Evolutionary conservation across 2,113 vertebrate species (phyloP), one percentile per base, ranked within the genome.

Genomic region (Laticauda colubrina): DNA sequence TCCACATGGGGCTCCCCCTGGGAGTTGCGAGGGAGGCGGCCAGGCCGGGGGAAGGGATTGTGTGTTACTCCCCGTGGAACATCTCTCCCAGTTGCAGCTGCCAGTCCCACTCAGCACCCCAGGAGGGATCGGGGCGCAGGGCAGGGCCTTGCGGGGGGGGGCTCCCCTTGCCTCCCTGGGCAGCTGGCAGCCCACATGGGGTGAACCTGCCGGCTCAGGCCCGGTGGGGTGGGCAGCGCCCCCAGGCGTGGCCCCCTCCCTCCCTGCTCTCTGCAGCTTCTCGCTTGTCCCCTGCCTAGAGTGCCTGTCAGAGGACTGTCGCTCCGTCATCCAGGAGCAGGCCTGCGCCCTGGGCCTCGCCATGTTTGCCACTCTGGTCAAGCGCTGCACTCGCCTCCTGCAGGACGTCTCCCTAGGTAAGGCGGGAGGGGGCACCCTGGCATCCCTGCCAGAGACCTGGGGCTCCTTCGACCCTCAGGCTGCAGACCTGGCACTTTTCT

Each of bases 351-450:
- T 99, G 92, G 99, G 99, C 24, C 98, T 99, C 85, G 97, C 98
- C 94, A 99, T 99, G 98, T 99, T 99, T 94, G 98, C 98, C 0
- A 97, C 99, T 4, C 96, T 99, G 94, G 99, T 99, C 89, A 98
- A 97, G 94, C 98, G 98, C 94, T 99, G 99, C 96, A 98, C 98
- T 53, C 96, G 55, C 94, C 97, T 99, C 93, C 98, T 99, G 91
- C 98, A 97, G 91, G 98, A 98, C 75, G 95, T 98, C 95, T 61
- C 94, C 91, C 96, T 97, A 98, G 99, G 99, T 99, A 97, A 98
- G 97, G 53, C 81, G 57, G 20, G 57, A n/a, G 11, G 11, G 53
- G 64, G 14, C 34, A 39, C 34, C 34, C 34, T 39, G 34, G 34
- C 34, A 39, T 39, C 34, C 34, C 34, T 39, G 34, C 34, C 34